Base-by-base conservation (phyloP, 1,140 invertebrate genomes). In the Drosophila trapezifrons region DNA sequence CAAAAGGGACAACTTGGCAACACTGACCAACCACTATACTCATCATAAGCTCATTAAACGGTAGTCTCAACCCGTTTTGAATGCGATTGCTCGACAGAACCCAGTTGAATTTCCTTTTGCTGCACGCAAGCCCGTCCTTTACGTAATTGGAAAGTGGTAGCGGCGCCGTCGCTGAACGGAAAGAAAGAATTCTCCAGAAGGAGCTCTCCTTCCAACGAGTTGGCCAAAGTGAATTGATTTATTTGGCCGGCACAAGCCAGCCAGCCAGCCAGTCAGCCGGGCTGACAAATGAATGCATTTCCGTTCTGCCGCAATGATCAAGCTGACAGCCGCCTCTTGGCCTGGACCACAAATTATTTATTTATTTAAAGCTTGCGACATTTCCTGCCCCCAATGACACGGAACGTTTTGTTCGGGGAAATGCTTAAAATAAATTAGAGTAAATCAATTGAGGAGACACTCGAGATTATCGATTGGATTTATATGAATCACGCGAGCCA, bases 221-320 rank as follows among this genome's bases (percentile, higher is more conserved):
- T 64, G 35, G 46, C 64, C 66, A 54, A 52, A 79, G 60, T 67
- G 62, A 86, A 87, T 83, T 86, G 83, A 86, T 87, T 87, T 86
- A 86, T 87, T 64, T 47, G 46, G 46, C 57, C 63, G 59, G 59
- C 70, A 69, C 78, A 57, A 76, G 60, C 67, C 55, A 72, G 29
- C 9, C 22, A 22, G 46, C 4, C 47, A 29, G 25, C 4, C 27
- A 35, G 12, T 8, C 25, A 51, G 10, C 3, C 6, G 3, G 49
- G 51, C 71, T 72, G 83, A 86, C 83, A 86, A 86, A 86, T 86
- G 66, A 82, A 87, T 87, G 84, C 79, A 87, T 87, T 86, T 71
- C 69, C 69, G 69, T 71, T 71, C 59, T 52, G 56, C 51, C 46
- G 49, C 63, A 71, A 56, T 77, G 64, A 81, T 74, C 74, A 51